These are phyloP conservation scores for Antigone vipio DNA, from an alignment of 2,113 vertebrate genomes.

Conservation along the genomic window DNA sequence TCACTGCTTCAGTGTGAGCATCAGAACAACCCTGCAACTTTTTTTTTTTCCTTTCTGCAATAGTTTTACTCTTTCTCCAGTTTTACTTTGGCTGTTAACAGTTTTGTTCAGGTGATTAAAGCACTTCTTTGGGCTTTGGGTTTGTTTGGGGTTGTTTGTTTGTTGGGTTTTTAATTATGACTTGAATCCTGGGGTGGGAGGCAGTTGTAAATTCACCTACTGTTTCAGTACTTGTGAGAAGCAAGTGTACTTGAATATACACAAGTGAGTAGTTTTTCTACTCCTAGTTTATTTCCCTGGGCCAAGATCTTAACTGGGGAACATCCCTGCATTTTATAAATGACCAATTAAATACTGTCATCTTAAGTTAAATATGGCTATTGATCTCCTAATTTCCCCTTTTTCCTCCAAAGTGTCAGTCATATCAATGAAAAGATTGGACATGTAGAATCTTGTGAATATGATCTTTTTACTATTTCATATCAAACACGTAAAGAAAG, in stretches of 20 bases:
- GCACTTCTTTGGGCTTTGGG: background rate
- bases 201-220: background rate
- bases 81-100: background rate
- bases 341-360: background rate
- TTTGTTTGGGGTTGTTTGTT: background rate
- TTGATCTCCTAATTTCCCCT: background rate
- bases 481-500: background rate
- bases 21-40: background rate
- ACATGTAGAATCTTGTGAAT: background rate
- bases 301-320: background rate
- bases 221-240: background rate
- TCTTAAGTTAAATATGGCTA: background rate
- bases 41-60: background rate
- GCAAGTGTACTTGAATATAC: background rate
- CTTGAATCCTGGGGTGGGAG: background rate
- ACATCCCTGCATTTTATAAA: background rate
- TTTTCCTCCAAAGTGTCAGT: background rate
- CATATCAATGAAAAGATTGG: background rate
- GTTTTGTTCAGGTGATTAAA: background rate
- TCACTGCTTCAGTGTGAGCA: background rate
- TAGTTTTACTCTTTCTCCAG: background rate
- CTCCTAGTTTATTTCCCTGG: background rate
- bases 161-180: background rate
- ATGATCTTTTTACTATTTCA: background rate
- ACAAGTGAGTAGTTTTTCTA: background rate